These are phyloP conservation scores for Orthosia incerta DNA, from an alignment of 2,888 invertebrate genomes.

Conservation along the genomic window DNA sequence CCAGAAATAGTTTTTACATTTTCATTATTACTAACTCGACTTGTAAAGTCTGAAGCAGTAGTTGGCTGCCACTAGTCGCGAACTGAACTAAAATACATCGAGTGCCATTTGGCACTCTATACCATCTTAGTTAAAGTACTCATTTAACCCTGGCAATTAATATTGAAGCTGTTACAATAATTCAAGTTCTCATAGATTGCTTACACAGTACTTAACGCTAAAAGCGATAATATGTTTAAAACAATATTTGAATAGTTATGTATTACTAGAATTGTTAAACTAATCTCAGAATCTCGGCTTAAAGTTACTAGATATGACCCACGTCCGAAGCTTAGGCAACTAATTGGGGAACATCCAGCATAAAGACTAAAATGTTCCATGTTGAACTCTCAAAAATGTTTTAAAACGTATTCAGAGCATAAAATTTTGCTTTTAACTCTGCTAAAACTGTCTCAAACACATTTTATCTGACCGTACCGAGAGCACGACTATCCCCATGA, in stretches of 20 bases:
- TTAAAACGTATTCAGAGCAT: slow-evolving; percentile 29
- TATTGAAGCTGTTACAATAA: slow-evolving; percentile 18
- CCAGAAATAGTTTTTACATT: not conserved
- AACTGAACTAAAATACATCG: not conserved
- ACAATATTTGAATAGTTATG: slow-evolving; percentile 8
- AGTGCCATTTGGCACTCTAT: slow-evolving; percentile 3
- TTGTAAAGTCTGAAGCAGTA: not conserved
- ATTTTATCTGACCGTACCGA: slow-evolving; percentile 44
- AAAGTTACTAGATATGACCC: not conserved
- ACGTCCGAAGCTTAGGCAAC: not conserved
- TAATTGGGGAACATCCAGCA: slow-evolving; percentile 8
- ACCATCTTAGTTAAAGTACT: not conserved
- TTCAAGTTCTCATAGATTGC: not conserved
- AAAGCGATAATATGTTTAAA: not conserved
- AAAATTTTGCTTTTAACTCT: slow-evolving; percentile 36
- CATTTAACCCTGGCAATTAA: slow-evolving; percentile 6
- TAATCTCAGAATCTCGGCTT: slow-evolving; percentile 8
- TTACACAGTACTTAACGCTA: not conserved
- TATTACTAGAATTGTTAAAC: slow-evolving; percentile 7
- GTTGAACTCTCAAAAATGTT: slow-evolving; percentile 28
- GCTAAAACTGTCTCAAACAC: slow-evolving; percentile 52
- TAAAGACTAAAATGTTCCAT: slow-evolving; percentile 1
- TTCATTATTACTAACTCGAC: not conserved
- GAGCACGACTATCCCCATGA: slow-evolving; percentile 43
- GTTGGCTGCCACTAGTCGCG: not conserved